Evolutionary conservation across 2,797 vertebrate species (phyloP).

Genomic region (Thalassophryne amazonica): DNA sequence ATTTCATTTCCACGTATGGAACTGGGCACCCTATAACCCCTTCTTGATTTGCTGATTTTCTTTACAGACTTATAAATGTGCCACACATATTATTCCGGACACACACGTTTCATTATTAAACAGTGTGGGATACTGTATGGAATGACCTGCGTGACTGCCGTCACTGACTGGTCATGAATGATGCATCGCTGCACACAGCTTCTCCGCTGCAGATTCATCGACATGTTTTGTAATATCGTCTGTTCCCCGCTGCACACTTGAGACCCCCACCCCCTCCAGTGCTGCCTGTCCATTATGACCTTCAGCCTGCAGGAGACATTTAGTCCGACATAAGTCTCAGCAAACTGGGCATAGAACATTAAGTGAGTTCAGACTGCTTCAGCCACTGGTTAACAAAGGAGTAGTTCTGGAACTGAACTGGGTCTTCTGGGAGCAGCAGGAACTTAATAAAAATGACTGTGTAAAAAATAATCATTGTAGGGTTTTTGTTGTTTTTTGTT

Average conservation of each 20-base stretch:
- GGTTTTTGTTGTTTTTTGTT: too few species aligned
- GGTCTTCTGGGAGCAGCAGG: background rate
- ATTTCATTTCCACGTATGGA: too few species aligned
- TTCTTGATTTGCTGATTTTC: background rate
- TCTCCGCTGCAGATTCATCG: conserved; percentile 55
- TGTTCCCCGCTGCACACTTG: conserved; percentile 22
- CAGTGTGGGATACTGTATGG: conserved; percentile 55
- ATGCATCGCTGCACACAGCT: conserved; percentile 47
- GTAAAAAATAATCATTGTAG: too few species aligned
- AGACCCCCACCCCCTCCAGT: conserved; percentile 38
- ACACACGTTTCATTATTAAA: conserved; percentile 67
- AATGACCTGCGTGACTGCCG: conserved; percentile 44
- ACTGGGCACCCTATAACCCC: too few species aligned
- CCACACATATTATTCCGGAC: conserved; percentile 50
- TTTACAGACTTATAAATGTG: conserved; percentile 17
- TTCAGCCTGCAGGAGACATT: conserved; percentile 52
- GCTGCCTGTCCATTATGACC: conserved; percentile 46
- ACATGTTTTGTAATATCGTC: conserved; percentile 56
- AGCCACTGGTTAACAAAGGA: background rate
- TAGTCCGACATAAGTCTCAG: conserved; percentile 62
- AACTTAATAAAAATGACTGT: too few species aligned
- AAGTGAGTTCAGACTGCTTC: conserved; percentile 4
- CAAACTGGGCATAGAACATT: conserved; percentile 4
- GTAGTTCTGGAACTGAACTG: background rate
- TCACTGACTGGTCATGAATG: conserved; percentile 57